Conservation (phyloP, 2,888 invertebrate species). For the Marasmarcha lunaedactyla region DNA sequence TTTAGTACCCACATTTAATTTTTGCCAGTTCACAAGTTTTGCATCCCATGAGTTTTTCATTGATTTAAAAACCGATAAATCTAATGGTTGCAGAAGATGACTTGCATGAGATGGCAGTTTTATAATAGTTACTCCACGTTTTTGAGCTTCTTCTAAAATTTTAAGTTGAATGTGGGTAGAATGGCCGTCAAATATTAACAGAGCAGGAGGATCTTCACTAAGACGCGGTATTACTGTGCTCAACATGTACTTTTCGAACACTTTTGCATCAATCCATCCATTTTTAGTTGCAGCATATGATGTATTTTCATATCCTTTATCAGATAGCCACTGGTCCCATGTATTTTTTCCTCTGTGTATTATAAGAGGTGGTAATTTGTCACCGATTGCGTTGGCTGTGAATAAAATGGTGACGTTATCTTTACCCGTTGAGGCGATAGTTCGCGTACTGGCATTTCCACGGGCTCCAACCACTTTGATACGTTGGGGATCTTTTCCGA, state of each 20-base stretch:
- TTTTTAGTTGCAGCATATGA: slow-evolving; percentile 21
- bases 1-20: slow-evolving; percentile 3
- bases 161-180: slow-evolving; percentile 8
- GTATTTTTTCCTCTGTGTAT: slow-evolving; percentile 25
- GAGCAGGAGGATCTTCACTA: slow-evolving; percentile 10
- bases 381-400: slow-evolving; percentile 18
- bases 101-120: slow-evolving; percentile 20
- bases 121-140: slow-evolving; percentile 16
- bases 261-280: slow-evolving; percentile 23
- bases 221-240: slow-evolving; percentile 14
- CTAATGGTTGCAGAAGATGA: slow-evolving; percentile 21
- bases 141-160: slow-evolving; percentile 5
- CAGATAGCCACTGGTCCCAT: slow-evolving; percentile 30
- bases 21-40: slow-evolving; percentile 12
- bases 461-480: slow-evolving; percentile 12
- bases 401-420: slow-evolving; percentile 25
- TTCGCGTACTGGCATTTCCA: slow-evolving; percentile 14
- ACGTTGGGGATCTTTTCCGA: slow-evolving; percentile 10
- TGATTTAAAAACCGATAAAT: slow-evolving; percentile 20
- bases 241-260: slow-evolving; percentile 18
- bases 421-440: slow-evolving; percentile 22
- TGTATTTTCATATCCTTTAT: slow-evolving; percentile 19
- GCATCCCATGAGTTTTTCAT: slow-evolving; percentile 15
- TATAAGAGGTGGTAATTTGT: slow-evolving; percentile 27
- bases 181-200: slow-evolving; percentile 15